phyloP scores from a whole-genome alignment of 1,140 invertebrate species.

The Tenebrio molitor region DNA sequence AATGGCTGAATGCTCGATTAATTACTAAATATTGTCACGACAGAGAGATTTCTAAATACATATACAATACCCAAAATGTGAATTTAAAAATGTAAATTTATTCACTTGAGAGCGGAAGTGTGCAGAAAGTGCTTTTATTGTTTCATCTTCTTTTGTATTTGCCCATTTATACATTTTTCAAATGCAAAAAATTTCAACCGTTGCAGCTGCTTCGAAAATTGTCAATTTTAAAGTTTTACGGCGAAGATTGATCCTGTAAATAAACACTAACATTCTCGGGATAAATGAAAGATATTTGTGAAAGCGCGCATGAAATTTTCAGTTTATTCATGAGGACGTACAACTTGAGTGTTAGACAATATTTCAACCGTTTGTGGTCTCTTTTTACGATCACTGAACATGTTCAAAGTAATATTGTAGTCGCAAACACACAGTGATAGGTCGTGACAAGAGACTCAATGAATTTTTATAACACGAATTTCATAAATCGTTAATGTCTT shows the following conservation, averaged over 20 bases:
- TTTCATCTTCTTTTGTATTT: too few species aligned
- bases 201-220: too few species aligned
- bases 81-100: too few species aligned
- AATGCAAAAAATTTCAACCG: too few species aligned
- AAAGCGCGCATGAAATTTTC: conserved; percentile 27
- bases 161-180: too few species aligned
- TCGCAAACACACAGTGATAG: neutral
- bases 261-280: conserved; percentile 3
- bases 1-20: too few species aligned
- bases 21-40: too few species aligned
- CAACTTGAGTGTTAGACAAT: conserved; percentile 18
- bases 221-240: too few species aligned
- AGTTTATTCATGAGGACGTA: conserved; percentile 27
- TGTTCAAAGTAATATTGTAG: conserved; percentile 8
- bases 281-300: conserved; percentile 35
- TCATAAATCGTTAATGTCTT: neutral
- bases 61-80: too few species aligned
- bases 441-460: conserved; percentile 8
- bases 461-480: conserved; percentile 5
- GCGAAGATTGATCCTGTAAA: neutral
- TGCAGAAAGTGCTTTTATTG: too few species aligned
- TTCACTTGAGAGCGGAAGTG: too few species aligned
- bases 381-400: conserved; percentile 26
- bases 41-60: too few species aligned
- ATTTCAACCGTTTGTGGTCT: conserved; percentile 17